These are phyloP conservation scores for Zootoca vivipara DNA, from an alignment of 2,113 vertebrate genomes.

Conservation along the genomic window DNA sequence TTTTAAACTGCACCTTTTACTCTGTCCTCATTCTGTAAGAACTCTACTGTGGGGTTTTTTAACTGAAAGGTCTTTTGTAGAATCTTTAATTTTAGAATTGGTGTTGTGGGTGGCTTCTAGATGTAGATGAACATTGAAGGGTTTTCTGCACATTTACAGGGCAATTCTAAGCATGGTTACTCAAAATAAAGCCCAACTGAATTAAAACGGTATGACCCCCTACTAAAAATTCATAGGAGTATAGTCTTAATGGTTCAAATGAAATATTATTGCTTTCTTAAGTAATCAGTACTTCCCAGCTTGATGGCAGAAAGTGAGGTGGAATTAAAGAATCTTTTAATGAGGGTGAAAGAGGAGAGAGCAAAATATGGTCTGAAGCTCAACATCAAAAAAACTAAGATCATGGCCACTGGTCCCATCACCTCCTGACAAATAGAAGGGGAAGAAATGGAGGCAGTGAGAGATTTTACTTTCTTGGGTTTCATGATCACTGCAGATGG, in stretches of 20 bases:
- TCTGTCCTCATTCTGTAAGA: background rate
- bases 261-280: background rate
- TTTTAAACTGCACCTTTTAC: background rate
- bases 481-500: no score
- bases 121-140: no score
- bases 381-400: no score
- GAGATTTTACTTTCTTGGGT: no score
- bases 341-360: no score
- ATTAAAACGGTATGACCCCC: background rate
- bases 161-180: background rate
- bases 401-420: no score
- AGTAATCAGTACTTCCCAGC: background rate
- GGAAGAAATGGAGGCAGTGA: no score
- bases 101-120: background rate
- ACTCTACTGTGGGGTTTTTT: background rate
- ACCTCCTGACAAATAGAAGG: no score
- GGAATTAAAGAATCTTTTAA: no score
- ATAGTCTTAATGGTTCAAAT: background rate
- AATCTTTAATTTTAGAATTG: background rate
- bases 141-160: background rate
- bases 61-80: background rate
- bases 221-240: background rate
- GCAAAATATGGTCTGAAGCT: no score
- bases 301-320: no score
- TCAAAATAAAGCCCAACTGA: background rate